A percentile compares a stretch with the other conserved stretches of the same genome.
These are phyloP conservation scores for Pandemis corylana DNA, from an alignment of 2,888 invertebrate genomes.

Conservation along the genomic window DNA sequence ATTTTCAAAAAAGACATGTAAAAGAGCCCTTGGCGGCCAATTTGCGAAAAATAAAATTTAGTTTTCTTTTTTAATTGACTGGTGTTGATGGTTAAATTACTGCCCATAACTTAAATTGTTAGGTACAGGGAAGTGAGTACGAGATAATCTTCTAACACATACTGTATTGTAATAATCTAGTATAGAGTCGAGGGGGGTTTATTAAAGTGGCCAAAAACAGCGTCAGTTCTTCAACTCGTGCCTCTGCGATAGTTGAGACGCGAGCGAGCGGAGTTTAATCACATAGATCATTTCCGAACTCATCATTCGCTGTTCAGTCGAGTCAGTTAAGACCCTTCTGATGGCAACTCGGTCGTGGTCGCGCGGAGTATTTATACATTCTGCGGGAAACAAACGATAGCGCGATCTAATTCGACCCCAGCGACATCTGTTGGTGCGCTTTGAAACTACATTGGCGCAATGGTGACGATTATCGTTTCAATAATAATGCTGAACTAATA, in stretches of 20 bases:
- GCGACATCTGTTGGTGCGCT: slow-evolving; percentile 43
- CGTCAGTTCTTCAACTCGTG: slow-evolving; percentile 65
- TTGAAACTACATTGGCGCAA: not conserved
- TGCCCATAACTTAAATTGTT: too few species aligned
- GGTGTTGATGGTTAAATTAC: too few species aligned
- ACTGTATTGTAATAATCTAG: too few species aligned
- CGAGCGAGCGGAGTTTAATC: slow-evolving; percentile 68
- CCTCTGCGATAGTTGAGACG: slow-evolving; percentile 73
- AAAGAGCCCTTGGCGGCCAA: too few species aligned
- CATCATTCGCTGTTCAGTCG: slow-evolving; percentile 84
- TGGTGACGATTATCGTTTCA: slow-evolving; percentile 1
- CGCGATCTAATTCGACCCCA: slow-evolving; percentile 41
- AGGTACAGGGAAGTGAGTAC: too few species aligned
- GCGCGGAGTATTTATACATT: slow-evolving; percentile 7
- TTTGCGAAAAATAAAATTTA: too few species aligned
- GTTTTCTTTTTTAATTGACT: too few species aligned
- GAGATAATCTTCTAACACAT: too few species aligned
- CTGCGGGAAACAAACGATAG: slow-evolving; percentile 31
- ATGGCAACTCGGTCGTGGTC: slow-evolving; percentile 55
- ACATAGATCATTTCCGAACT: slow-evolving; percentile 67
- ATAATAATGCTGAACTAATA: not conserved
- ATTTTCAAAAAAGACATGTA: too few species aligned
- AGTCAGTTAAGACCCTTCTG: slow-evolving; percentile 81
- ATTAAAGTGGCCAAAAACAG: slow-evolving; percentile 61
- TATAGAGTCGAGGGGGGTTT: too few species aligned